A percentile compares a stretch with the other conserved stretches of the same genome.
Evolutionary conservation across 2,797 vertebrate species (phyloP).

Genomic region (Siniperca undulata): DNA sequence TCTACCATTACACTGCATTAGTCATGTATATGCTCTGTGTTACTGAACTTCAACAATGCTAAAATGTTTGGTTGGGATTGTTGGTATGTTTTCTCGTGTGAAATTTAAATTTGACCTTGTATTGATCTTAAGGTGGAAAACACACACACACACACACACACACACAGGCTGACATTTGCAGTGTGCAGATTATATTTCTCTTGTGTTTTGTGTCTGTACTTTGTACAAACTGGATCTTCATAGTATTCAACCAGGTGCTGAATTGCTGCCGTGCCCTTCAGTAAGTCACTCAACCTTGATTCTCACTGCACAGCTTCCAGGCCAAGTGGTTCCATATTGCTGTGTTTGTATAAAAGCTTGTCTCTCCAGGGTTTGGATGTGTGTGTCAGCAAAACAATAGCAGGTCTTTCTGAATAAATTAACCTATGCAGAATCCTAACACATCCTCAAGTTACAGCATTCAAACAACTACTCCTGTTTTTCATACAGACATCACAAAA

Average conservation of each 20-base stretch:
- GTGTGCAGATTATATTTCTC: slow-evolving; percentile 32
- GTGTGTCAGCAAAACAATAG: slow-evolving; percentile 58
- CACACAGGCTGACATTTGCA: slow-evolving; percentile 49
- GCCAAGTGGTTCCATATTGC: slow-evolving; percentile 53
- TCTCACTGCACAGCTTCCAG: slow-evolving; percentile 45
- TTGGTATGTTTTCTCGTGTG: slow-evolving; percentile 13
- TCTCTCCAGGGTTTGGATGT: slow-evolving; percentile 45
- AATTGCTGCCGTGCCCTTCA: slow-evolving; percentile 52
- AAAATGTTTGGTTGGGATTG: neutral
- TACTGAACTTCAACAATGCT: neutral
- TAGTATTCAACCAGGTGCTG: slow-evolving; percentile 29
- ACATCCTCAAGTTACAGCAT: slow-evolving; percentile 46
- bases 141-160: neutral
- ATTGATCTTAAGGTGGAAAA: slow-evolving; percentile 25
- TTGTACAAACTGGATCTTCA: slow-evolving; percentile 32
- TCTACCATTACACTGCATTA: neutral
- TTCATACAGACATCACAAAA: slow-evolving; percentile 29
- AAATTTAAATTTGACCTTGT: slow-evolving; percentile 55
- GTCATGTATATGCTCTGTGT: neutral
- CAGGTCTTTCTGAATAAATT: slow-evolving; percentile 55
- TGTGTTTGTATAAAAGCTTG: slow-evolving; percentile 61
- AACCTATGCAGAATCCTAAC: slow-evolving; percentile 14
- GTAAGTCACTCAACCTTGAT: slow-evolving; percentile 61
- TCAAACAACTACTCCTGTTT: slow-evolving; percentile 61
- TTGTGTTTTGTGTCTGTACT: slow-evolving; percentile 13